Evolutionary conservation across 2,888 invertebrate species (phyloP).

Genomic region (Aricia artaxerxes): DNA sequence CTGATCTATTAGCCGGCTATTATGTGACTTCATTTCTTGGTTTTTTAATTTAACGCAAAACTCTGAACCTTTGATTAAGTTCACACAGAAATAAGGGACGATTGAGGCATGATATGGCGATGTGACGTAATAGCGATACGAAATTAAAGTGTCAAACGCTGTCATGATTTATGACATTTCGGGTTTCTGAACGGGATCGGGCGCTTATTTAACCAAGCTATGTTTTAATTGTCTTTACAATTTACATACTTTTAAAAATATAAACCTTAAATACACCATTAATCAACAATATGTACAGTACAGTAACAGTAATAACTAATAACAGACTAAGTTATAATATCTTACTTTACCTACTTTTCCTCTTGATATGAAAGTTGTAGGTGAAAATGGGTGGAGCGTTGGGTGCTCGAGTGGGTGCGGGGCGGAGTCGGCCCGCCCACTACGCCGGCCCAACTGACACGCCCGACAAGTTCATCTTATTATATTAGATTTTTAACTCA

Average conservation of each 20-base stretch:
- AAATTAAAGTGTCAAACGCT: not conserved
- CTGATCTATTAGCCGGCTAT: conserved; percentile 23
- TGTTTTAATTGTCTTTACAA: no score
- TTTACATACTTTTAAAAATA: no score
- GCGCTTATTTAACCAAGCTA: no score
- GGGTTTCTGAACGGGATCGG: no score
- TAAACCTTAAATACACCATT: no score
- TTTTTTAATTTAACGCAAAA: not conserved
- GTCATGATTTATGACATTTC: no score
- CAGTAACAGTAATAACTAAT: no score
- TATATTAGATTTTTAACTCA: not conserved
- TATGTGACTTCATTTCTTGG: not conserved
- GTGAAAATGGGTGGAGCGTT: conserved; percentile 44
- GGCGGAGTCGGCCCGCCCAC: conserved; percentile 52
- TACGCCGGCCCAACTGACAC: conserved; percentile 53
- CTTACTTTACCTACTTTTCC: not conserved
- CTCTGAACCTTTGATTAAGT: not conserved
- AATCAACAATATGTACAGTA: no score
- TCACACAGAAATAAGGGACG: no score
- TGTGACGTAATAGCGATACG: not conserved
- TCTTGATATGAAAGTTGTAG: not conserved
- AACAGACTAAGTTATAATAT: no score
- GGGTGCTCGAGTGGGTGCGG: conserved; percentile 71
- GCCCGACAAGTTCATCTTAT: conserved; percentile 48
- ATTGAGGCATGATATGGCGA: no score